phyloP scores from a whole-genome alignment of 2,113 vertebrate species.

The Oncorhynchus masou region DNA sequence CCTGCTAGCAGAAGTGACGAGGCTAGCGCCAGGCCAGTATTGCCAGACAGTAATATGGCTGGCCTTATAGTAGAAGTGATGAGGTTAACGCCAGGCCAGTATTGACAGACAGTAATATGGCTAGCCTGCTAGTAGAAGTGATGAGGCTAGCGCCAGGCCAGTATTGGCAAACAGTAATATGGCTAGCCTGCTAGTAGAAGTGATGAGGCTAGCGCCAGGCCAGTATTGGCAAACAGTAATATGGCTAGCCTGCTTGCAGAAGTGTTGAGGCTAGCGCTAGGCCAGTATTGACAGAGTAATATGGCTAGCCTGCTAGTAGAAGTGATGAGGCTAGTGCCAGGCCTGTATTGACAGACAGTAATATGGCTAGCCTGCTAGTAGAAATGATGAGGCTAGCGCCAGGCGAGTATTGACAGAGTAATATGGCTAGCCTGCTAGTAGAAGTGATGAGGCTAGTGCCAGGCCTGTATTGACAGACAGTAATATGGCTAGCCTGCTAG shows the following conservation, averaged over 20 bases:
- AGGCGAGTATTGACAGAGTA: too few relatives aligned
- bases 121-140: too few relatives aligned
- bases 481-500: not conserved
- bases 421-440: not conserved
- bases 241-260: constrained; percentile 49
- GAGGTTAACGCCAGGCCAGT: not conserved
- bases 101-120: not conserved
- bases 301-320: not conserved
- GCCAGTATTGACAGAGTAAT: not conserved
- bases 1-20: too few relatives aligned
- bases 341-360: not conserved
- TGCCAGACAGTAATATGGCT: too few relatives aligned
- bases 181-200: too few relatives aligned
- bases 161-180: too few relatives aligned
- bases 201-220: too few relatives aligned
- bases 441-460: constrained; percentile 14
- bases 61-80: constrained; percentile 33
- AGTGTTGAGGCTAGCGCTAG: constrained; percentile 66
- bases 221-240: not conserved
- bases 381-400: too few relatives aligned
- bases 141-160: not conserved
- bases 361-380: not conserved
- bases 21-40: too few relatives aligned
- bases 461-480: not conserved
- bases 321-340: constrained; percentile 11